A percentile compares a stretch with the other conserved stretches of the same genome.
Evolutionary conservation across 2,888 invertebrate species (phyloP).

Genomic region (Seira musarum): DNA sequence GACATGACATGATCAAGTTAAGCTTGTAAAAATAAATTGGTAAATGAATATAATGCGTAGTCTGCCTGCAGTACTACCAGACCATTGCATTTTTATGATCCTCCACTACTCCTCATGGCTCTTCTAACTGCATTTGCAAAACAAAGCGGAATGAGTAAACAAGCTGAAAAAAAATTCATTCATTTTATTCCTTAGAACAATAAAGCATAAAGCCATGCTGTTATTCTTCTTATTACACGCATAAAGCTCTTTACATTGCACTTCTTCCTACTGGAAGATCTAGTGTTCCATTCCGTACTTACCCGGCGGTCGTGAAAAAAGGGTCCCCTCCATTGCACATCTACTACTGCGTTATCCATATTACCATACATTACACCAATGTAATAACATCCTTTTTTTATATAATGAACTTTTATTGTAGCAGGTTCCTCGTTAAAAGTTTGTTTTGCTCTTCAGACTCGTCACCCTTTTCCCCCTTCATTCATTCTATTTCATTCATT

Average conservation of each 20-base stretch:
- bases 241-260: slow-evolving; percentile 22
- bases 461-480: slow-evolving; percentile 50
- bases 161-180: slow-evolving; percentile 37
- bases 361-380: slow-evolving; percentile 10
- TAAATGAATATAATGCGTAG: slow-evolving; percentile 16
- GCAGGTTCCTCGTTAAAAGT: slow-evolving; percentile 57
- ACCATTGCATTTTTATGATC: background rate
- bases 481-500: slow-evolving; percentile 46
- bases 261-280: too few relatives aligned
- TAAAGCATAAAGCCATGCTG: slow-evolving; percentile 25
- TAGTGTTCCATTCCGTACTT: too few relatives aligned
- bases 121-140: slow-evolving; percentile 42
- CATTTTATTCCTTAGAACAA: slow-evolving; percentile 30
- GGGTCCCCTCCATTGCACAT: slow-evolving; percentile 30
- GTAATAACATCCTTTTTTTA: slow-evolving; percentile 18
- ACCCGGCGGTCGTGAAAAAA: slow-evolving; percentile 10
- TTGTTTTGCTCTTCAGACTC: slow-evolving; percentile 53
- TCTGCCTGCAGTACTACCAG: too few relatives aligned
- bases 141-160: slow-evolving; percentile 37
- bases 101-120: background rate
- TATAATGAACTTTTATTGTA: slow-evolving; percentile 38
- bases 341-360: background rate
- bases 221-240: slow-evolving; percentile 52
- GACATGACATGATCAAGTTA: slow-evolving; percentile 9
- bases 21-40: slow-evolving; percentile 18